phyloP scores from a whole-genome alignment of 2,888 invertebrate species.

The Stenotaenia linearis region DNA sequence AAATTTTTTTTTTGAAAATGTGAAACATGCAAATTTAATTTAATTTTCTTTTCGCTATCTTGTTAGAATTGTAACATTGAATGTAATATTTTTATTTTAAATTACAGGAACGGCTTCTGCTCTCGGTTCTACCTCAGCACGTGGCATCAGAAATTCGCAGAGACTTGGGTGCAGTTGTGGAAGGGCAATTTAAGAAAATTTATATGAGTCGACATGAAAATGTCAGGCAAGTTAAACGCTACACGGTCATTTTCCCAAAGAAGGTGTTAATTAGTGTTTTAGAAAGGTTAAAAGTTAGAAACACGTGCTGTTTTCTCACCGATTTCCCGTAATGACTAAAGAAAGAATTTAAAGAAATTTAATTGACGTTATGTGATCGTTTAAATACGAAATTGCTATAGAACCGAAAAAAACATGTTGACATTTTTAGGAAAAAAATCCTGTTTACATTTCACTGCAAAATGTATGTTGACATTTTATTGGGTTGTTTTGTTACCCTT shows the following conservation, averaged over 20 bases:
- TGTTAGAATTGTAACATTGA: too few relatives aligned
- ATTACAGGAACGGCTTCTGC: conserved; percentile 75
- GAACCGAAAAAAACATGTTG: too few relatives aligned
- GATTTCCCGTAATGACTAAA: neutral
- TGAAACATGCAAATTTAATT: too few relatives aligned
- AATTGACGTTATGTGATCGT: too few relatives aligned
- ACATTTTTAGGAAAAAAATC: neutral
- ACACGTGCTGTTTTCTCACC: neutral
- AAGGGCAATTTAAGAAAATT: conserved; percentile 94
- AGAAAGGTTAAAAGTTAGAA: neutral
- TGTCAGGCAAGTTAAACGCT: conserved; percentile 64
- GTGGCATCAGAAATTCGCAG: conserved; percentile 95
- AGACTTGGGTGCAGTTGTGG: conserved; percentile 77
- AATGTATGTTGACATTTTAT: neutral
- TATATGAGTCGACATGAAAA: conserved; percentile 96
- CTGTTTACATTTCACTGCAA: neutral
- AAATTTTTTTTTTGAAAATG: too few relatives aligned
- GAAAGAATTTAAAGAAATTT: too few relatives aligned
- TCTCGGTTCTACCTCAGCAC: conserved; percentile 91
- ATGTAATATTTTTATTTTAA: too few relatives aligned
- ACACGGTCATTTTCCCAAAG: neutral
- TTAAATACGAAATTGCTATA: too few relatives aligned
- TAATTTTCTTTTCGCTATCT: too few relatives aligned
- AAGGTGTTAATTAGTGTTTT: neutral
- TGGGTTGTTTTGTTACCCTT: neutral